Evolutionary conservation across 1,140 invertebrate genomes (phyloP).

Genomic region (Listronotus oregonensis): DNA sequence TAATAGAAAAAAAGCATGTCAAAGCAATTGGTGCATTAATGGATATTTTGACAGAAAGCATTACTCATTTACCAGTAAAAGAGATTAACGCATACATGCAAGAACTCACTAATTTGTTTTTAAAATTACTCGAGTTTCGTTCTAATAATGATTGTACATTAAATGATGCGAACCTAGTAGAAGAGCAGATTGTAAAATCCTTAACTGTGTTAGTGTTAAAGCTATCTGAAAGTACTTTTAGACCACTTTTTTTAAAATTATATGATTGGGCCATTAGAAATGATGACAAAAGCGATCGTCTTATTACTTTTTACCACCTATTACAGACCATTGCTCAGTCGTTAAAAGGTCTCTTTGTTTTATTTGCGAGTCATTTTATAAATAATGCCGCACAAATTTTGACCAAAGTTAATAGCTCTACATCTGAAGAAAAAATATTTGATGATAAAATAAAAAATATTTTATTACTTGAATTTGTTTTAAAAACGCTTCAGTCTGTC

Average conservation of each 20-base stretch:
- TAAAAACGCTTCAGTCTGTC: slow-evolving; percentile 72
- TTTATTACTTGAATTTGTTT: slow-evolving; percentile 68
- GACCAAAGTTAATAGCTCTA: slow-evolving; percentile 62
- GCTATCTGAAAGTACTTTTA: slow-evolving; percentile 84
- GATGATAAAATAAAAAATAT: slow-evolving; percentile 60
- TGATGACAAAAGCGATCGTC: slow-evolving; percentile 63
- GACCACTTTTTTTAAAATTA: slow-evolving; percentile 84
- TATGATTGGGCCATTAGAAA: slow-evolving; percentile 80
- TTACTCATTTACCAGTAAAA: slow-evolving; percentile 60
- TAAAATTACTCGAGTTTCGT: slow-evolving; percentile 76
- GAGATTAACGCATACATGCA: slow-evolving; percentile 69
- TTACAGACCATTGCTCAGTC: slow-evolving; percentile 77
- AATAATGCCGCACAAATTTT: slow-evolving; percentile 77
- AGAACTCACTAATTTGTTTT: slow-evolving; percentile 74
- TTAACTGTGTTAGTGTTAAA: slow-evolving; percentile 81
- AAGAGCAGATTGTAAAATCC: slow-evolving; percentile 74
- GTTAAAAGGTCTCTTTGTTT: slow-evolving; percentile 84
- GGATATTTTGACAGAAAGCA: slow-evolving; percentile 73
- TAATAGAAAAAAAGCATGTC: slow-evolving; percentile 65
- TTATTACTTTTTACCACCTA: slow-evolving; percentile 64
- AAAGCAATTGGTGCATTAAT: slow-evolving; percentile 72
- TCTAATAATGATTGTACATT: slow-evolving; percentile 54
- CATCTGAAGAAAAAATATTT: slow-evolving; percentile 60
- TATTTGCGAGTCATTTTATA: slow-evolving; percentile 86
- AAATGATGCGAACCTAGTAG: slow-evolving; percentile 60